Conservation (phyloP, 2,113 vertebrate genomes). For the Ptilorrhoa leucosticta region DNA sequence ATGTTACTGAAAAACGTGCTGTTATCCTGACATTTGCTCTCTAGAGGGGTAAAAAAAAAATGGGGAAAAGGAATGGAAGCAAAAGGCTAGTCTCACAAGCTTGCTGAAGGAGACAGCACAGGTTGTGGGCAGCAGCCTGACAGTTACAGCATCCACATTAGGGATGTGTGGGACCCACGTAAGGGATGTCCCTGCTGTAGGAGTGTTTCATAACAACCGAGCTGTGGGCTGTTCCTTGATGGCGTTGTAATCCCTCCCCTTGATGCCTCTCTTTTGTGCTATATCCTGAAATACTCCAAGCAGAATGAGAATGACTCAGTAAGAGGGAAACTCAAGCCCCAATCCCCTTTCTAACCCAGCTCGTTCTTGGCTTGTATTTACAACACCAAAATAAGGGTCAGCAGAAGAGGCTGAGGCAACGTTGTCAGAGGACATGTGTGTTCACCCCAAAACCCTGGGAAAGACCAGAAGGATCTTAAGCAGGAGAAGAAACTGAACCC, state of each 20-base stretch:
- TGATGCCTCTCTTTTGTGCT: not conserved
- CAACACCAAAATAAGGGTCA: accelerated
- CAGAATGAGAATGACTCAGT: not conserved
- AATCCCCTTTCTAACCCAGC: not conserved
- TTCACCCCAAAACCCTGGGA: not conserved
- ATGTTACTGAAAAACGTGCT: not conserved
- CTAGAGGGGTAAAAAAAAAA: accelerated
- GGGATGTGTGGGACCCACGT: not conserved
- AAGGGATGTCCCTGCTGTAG: not conserved
- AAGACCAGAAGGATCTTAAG: not conserved
- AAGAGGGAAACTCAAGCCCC: not conserved
- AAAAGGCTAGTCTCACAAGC: not conserved
- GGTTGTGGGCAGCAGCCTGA: not conserved
- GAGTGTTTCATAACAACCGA: not conserved
- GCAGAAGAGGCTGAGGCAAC: not conserved
- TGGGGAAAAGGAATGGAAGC: not conserved
- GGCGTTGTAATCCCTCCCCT: not conserved
- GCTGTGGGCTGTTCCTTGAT: not conserved
- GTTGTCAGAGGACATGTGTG: not conserved
- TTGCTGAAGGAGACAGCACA: not conserved
- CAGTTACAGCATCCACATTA: accelerated
- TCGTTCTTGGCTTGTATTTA: not conserved
- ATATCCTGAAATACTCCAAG: not conserved
- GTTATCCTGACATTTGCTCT: not conserved
- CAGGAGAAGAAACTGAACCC: not conserved